A percentile compares a stretch with the other conserved stretches of the same genome.
Conservation (phyloP, 1,140 invertebrate species). For the Polypedilum vanderplanki region DNA sequence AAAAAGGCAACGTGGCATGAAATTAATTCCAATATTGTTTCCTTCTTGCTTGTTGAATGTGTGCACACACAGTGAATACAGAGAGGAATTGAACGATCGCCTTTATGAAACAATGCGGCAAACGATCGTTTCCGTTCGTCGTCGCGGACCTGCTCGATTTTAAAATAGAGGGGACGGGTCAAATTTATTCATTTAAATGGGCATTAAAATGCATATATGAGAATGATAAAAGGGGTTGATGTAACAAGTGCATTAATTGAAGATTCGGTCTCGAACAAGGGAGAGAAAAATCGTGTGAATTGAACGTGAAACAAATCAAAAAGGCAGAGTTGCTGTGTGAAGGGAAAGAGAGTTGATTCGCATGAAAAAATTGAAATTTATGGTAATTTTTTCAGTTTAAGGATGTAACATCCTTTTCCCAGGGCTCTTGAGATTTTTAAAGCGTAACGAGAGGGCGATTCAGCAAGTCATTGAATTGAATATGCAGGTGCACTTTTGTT, state of each 20-base stretch:
- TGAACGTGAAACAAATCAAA: neutral
- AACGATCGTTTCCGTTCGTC: neutral
- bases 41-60: slow-evolving; percentile 5
- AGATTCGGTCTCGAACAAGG: too few species aligned
- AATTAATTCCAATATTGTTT: slow-evolving; percentile 28
- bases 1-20: slow-evolving; percentile 2
- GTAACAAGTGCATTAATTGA: neutral
- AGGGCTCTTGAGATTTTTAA: slow-evolving; percentile 10
- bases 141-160: neutral
- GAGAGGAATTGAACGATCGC: neutral
- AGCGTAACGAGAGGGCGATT: slow-evolving; percentile 2
- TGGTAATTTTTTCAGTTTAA: slow-evolving; percentile 21
- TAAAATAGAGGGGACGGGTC: neutral
- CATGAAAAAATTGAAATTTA: slow-evolving; percentile 25
- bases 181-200: slow-evolving; percentile 26
- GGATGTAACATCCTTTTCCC: slow-evolving; percentile 24
- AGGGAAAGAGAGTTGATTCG: neutral
- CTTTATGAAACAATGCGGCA: neutral
- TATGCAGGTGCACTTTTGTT: neutral
- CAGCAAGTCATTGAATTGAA: neutral
- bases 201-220: neutral
- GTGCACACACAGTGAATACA: neutral
- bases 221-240: neutral
- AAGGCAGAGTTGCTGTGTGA: neutral
- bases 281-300: slow-evolving; percentile 21